Evolutionary conservation across 2,113 vertebrate species (phyloP), one percentile per base, ranked within the genome.

Genomic region (Pachycephala philippinensis): DNA sequence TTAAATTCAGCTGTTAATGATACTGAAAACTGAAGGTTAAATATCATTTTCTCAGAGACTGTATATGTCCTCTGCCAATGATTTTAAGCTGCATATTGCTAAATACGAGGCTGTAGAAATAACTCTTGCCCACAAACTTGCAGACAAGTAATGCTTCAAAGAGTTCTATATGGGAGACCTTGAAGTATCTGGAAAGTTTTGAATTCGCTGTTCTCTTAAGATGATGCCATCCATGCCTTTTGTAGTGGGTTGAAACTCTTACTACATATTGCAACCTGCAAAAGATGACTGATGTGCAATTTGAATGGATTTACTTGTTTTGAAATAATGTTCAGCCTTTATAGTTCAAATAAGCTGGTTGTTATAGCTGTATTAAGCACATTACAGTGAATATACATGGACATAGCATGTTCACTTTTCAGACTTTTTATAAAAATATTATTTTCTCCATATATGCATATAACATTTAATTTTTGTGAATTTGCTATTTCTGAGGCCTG

Each of bases 161-260:
- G 63, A 49, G 17, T 13, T 21, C 1, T 1, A 0, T 66, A 16
- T 50, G 13, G 42, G 15, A 57, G 23, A 40, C 11, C 5, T 52
- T 39, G n/a, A 83, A 83, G 50, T 75, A 31, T 6, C 4, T 40
- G 12, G 59, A 75, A 87, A 81, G 7, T 13, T 39, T 64, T 4
- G 7, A 76, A 44, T 80, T 68, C 11, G 12, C 3, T 68, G 6
- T 71, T 86, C 15, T 64, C 6, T 44, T 71, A 45, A 42, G 27
- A 11, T 45, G 2, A 54, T 72, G 19, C 12, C 8, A 30, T 60
- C 13, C 28, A 20, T 65, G 7, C n/a, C 6, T 15, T 45, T 52
- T 59, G 44, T 13, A 23, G 13, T 54, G 14, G 24, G 24, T 76
- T 53, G 59, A 37, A 71, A 44, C 69, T 72, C 31, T 70, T 57